Evolutionary conservation across 2,797 vertebrate genomes (phyloP).

Genomic region (Melanotaenia parkinsoni): DNA sequence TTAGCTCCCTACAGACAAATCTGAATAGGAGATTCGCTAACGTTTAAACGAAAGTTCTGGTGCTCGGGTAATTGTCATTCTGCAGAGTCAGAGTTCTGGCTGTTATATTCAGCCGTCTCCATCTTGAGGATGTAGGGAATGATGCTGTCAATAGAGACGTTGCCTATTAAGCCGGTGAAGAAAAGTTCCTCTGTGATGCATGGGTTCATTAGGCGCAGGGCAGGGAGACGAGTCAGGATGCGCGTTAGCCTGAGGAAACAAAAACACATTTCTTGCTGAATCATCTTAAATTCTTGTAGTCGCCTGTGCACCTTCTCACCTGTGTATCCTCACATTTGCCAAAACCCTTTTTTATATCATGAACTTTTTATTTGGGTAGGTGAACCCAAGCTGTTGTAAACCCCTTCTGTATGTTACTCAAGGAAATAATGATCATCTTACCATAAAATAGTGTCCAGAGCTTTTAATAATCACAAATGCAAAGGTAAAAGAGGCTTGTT

Average conservation of each 20-base stretch:
- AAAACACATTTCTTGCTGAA: neutral
- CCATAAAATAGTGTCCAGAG: no score
- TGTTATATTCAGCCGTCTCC: conserved; percentile 98
- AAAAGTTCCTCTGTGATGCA: conserved; percentile 98
- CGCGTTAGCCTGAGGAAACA: conserved; percentile 89
- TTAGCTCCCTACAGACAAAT: conserved; percentile 31
- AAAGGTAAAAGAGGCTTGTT: no score
- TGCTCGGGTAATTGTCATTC: conserved; percentile 76
- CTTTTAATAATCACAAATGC: no score
- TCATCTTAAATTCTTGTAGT: neutral
- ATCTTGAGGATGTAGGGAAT: conserved; percentile 99
- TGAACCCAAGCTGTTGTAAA: no score
- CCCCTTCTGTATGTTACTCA: no score
- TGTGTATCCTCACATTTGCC: neutral
- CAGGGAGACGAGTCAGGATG: conserved; percentile 94
- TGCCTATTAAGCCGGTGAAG: conserved; percentile 98
- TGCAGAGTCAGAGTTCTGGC: conserved; percentile 89
- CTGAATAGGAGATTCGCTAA: conserved; percentile 41
- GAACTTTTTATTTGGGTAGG: no score
- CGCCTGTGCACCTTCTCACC: neutral
- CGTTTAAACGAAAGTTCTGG: conserved; percentile 28
- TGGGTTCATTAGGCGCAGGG: conserved; percentile 96
- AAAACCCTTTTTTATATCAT: neutral
- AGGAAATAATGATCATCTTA: no score
- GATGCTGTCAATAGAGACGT: conserved; percentile 98